Evolutionary conservation across 2,113 vertebrate genomes (phyloP).

Genomic region (Erinaceus europaeus): DNA sequence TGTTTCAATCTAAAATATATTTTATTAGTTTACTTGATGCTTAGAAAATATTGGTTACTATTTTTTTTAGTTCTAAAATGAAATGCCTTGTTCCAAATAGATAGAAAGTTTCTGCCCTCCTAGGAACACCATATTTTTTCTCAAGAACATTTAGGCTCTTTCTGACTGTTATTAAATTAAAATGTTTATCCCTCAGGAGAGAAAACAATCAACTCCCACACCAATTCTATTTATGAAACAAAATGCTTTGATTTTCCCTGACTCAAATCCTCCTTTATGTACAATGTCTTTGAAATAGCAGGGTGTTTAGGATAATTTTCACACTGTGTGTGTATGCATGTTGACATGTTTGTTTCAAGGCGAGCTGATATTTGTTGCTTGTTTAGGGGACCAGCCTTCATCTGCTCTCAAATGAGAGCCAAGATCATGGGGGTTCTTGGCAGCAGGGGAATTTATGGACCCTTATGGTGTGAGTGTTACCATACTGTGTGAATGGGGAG

Average conservation of each 20-base stretch:
- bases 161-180: conserved; percentile 77
- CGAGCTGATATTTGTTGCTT: neutral
- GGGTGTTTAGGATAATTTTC: conserved; percentile 13
- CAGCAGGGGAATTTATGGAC: neutral
- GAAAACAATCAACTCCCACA: conserved; percentile 75
- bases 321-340: neutral
- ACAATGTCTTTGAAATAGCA: conserved; percentile 52
- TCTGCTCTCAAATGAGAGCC: neutral
- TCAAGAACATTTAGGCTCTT: conserved; percentile 69
- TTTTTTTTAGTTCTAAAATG: neutral
- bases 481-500: neutral
- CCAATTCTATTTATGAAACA: conserved; percentile 73
- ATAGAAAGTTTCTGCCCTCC: conserved; percentile 9
- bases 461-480: neutral
- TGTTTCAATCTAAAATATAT: too few relatives aligned
- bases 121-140: conserved; percentile 47
- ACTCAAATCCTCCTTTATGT: conserved; percentile 45
- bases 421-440: neutral
- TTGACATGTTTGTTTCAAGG: neutral
- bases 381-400: conserved; percentile 19
- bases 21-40: too few relatives aligned
- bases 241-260: conserved; percentile 51
- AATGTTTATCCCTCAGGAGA: conserved; percentile 76
- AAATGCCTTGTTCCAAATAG: neutral
- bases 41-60: neutral